Evolutionary conservation across 2,797 vertebrate genomes (phyloP).

Genomic region (Enteromius anoplus): DNA sequence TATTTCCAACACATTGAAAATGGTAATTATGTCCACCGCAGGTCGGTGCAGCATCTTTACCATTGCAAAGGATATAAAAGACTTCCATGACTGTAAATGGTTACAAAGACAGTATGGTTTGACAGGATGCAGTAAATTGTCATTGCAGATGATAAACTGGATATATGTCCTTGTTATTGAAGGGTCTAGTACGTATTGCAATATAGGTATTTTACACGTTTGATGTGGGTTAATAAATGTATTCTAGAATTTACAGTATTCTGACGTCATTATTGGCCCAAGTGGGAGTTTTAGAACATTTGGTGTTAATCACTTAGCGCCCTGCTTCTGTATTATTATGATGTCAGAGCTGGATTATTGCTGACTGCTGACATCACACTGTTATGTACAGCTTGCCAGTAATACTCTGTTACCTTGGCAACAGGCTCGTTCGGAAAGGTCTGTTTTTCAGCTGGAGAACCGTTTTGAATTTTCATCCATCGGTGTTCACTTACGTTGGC

Average conservation of each 20-base stretch:
- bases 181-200: neutral
- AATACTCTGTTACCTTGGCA: constrained; percentile 20
- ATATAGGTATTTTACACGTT: neutral
- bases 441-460: neutral
- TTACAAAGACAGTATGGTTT: neutral
- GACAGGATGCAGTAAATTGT: neutral
- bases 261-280: constrained; percentile 58
- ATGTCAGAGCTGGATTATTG: constrained; percentile 18
- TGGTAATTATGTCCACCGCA: constrained; percentile 35
- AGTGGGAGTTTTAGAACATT: constrained; percentile 1
- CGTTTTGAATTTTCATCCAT: neutral
- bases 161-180: neutral
- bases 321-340: neutral
- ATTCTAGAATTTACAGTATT: constrained; percentile 15
- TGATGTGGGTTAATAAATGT: neutral
- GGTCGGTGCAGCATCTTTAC: neutral
- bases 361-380: constrained; percentile 30
- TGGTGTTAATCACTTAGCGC: neutral
- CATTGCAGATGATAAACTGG: neutral
- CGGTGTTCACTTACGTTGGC: neutral
- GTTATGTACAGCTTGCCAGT: constrained; percentile 24
- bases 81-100: neutral
- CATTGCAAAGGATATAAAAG: neutral
- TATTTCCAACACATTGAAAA: constrained; percentile 49
- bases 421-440: constrained; percentile 10